Conservation (phyloP, 2,113 vertebrate species). For the Anhinga rufa region DNA sequence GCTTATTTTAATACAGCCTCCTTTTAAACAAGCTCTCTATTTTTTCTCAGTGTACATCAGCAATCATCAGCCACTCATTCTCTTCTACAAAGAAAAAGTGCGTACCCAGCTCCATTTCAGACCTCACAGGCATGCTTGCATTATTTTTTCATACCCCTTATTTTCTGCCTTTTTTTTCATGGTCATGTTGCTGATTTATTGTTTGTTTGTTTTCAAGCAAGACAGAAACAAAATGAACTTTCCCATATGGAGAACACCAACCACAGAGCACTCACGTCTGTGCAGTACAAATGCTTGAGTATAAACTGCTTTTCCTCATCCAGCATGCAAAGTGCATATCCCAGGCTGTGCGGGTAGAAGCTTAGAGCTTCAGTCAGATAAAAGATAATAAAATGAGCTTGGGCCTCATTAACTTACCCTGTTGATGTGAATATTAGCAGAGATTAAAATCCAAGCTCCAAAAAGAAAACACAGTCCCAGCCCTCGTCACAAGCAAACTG, state of each 20-base stretch:
- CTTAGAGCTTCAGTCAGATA: conserved; percentile 25
- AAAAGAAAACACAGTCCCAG: background rate
- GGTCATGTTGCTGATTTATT: conserved; percentile 12
- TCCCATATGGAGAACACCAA: conserved; percentile 57
- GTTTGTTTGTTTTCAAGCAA: conserved; percentile 62
- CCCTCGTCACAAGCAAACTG: background rate
- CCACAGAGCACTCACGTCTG: conserved; percentile 8
- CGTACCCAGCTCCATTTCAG: background rate
- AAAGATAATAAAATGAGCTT: conserved; percentile 42
- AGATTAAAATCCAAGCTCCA: conserved; percentile 41
- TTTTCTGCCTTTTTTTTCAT: background rate
- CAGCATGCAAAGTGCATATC: background rate
- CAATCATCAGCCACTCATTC: background rate
- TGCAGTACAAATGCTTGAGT: background rate
- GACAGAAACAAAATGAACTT: conserved; percentile 50
- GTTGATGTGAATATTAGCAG: conserved; percentile 35
- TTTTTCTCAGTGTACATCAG: background rate
- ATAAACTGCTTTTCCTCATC: conserved; percentile 22
- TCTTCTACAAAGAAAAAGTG: background rate
- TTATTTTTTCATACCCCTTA: background rate
- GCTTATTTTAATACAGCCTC: background rate
- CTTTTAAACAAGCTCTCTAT: background rate
- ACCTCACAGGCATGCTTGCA: background rate
- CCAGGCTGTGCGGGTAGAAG: background rate
- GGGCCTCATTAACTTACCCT: conserved; percentile 33